Evolutionary conservation across 2,888 invertebrate genomes (phyloP).

Genomic region (Phyllotreta striolata): DNA sequence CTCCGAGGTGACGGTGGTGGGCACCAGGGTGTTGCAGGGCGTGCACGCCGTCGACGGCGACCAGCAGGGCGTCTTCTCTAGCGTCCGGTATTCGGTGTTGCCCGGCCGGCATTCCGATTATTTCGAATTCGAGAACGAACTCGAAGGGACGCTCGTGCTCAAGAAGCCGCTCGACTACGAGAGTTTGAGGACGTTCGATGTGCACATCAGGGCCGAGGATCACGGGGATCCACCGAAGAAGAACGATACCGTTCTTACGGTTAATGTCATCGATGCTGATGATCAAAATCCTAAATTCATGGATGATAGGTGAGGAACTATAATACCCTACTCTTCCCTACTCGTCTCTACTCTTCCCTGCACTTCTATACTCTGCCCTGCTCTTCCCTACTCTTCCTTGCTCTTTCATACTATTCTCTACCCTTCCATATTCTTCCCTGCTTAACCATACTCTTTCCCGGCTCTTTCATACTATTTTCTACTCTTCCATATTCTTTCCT

Average conservation of each 20-base stretch:
- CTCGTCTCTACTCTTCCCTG: neutral
- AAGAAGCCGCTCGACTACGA: conserved; percentile 86
- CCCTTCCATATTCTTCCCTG: too few species aligned
- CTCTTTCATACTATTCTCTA: too few species aligned
- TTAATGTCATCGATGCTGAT: conserved; percentile 87
- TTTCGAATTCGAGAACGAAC: conserved; percentile 83
- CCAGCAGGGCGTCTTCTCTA: conserved; percentile 88
- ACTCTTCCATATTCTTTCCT: too few species aligned
- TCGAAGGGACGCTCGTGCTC: conserved; percentile 84
- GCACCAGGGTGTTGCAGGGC: conserved; percentile 78
- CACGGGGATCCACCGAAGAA: conserved; percentile 82
- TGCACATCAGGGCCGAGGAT: conserved; percentile 79
- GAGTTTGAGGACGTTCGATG: conserved; percentile 77
- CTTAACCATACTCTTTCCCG: too few species aligned
- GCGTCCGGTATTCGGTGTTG: conserved; percentile 80
- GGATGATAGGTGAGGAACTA: conserved; percentile 75
- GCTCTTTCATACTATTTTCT: too few species aligned
- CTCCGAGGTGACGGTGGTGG: conserved; percentile 80
- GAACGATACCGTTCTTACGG: conserved; percentile 77
- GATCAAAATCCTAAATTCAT: conserved; percentile 89
- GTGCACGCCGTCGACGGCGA: conserved; percentile 84
- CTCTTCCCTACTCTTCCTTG: neutral
- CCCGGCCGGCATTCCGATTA: conserved; percentile 82
- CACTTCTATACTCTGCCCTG: neutral
- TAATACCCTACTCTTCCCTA: too few species aligned